Conservation (phyloP, 64 coral and sea anemone species). For the Montipora cactus region DNA sequence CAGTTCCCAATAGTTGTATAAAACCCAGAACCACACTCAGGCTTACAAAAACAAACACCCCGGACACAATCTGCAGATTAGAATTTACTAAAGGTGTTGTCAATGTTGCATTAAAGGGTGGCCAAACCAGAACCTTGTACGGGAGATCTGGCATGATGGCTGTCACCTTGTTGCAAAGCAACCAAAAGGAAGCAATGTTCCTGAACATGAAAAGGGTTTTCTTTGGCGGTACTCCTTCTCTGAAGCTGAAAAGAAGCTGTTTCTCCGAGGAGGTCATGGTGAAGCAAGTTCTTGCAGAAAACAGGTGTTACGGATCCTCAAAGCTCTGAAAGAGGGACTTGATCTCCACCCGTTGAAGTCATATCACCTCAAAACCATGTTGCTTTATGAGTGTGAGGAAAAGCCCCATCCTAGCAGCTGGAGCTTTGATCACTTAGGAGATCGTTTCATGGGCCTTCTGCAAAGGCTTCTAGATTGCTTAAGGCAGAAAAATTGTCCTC, state of each 20-base stretch:
- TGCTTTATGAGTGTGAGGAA: constrained; percentile 65
- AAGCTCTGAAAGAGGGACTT: constrained; percentile 57
- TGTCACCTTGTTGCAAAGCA: constrained; percentile 81
- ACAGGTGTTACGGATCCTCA: constrained; percentile 78
- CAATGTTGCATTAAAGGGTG: constrained; percentile 28
- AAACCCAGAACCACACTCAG: background rate
- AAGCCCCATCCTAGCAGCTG: background rate
- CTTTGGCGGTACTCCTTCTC: constrained; percentile 73
- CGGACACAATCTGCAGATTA: background rate
- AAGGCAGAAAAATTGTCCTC: constrained; percentile 16
- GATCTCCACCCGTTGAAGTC: constrained; percentile 59
- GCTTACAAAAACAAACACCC: background rate
- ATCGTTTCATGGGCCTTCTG: constrained; percentile 53
- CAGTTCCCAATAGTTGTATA: too few relatives aligned
- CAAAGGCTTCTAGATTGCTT: constrained; percentile 45
- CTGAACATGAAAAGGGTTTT: background rate
- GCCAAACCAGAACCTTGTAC: constrained; percentile 22
- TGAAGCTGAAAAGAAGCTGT: constrained; percentile 61
- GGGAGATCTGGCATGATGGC: constrained; percentile 30
- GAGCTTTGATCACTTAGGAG: background rate
- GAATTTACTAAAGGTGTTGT: background rate
- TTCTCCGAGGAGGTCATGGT: constrained; percentile 3
- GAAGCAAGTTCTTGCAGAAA: constrained; percentile 56
- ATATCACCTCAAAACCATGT: constrained; percentile 80
- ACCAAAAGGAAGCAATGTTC: constrained; percentile 42